A percentile compares a stretch with the other conserved stretches of the same genome.
Conservation (phyloP, 92 coral and sea anemone species). For the Siderastrea siderea region DNA sequence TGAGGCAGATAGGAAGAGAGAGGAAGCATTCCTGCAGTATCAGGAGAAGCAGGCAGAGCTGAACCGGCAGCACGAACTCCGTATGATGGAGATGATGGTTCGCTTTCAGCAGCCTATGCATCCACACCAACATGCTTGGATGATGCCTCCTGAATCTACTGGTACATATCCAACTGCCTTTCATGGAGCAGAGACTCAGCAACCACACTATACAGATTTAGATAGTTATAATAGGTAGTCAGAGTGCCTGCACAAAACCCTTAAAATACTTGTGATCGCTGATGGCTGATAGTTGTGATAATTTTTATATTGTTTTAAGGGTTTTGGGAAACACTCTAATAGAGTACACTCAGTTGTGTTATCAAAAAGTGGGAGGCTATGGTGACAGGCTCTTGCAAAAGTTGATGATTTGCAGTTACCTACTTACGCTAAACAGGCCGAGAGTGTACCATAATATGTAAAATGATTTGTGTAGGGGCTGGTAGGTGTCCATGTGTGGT, state of each 20-base stretch:
- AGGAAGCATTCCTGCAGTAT: slow-evolving; percentile 56
- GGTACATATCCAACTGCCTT: slow-evolving; percentile 38
- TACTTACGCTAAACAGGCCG: slow-evolving; percentile 11
- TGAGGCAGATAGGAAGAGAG: slow-evolving; percentile 63
- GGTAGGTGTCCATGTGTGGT: background rate
- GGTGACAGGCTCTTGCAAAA: background rate
- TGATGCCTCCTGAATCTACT: slow-evolving; percentile 19
- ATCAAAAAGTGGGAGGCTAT: slow-evolving; percentile 4
- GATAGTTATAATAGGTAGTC: slow-evolving; percentile 53
- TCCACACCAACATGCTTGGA: slow-evolving; percentile 49
- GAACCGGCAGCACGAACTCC: slow-evolving; percentile 61
- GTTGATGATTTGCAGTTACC: slow-evolving; percentile 24
- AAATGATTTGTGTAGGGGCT: slow-evolving; percentile 9
- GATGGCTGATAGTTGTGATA: slow-evolving; percentile 2
- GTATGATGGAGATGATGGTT: slow-evolving; percentile 58
- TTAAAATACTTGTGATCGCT: slow-evolving; percentile 3
- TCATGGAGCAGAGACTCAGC: slow-evolving; percentile 36
- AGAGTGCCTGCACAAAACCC: slow-evolving; percentile 30
- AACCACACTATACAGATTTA: slow-evolving; percentile 60
- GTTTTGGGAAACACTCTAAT: background rate
- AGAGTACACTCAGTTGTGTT: slow-evolving; percentile 5
- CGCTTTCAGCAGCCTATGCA: slow-evolving; percentile 59
- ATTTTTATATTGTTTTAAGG: background rate
- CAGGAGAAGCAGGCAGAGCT: slow-evolving; percentile 76
- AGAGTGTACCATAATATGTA: slow-evolving; percentile 8